Evolutionary conservation across 2,797 vertebrate genomes (phyloP), one percentile per base, ranked within the genome.

Genomic region (Lutjanus campechanus): DNA sequence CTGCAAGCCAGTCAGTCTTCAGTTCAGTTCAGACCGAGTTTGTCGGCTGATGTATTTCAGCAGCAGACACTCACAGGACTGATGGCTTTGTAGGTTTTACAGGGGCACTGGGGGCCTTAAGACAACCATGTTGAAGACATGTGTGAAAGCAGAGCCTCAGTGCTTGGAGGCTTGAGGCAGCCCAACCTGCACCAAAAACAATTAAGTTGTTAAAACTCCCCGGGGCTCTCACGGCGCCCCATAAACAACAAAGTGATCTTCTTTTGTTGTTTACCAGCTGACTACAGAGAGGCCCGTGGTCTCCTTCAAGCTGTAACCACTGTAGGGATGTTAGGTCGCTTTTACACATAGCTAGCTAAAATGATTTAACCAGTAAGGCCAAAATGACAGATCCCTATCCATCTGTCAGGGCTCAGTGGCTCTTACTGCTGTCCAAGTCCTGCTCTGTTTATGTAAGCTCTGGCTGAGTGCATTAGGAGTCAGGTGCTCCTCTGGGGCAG

Each of bases 181-280:
- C 63, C 62, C 85, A 84, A 89, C 82, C 89, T 85, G 78, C 78
- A 73, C 88, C 77, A 22, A 82, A 90, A 91, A 91, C 91, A 85
- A 88, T 92, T 80, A 90, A 73, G 89, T 54, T 78, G 90, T 92
- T 91, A 84, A 92, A 88, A 63, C 76, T 84, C 84, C 82, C 83
- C 8, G 1, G 77, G 85, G 90, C 77, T 80, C 81, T 70, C 68
- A 11, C 15, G 61, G 78, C 3, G 71, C 77, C 77, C 87, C 77
- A 79, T 89, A 90, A 93, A 93, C 88, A 92, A 91, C 89, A 91
- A 90, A 91, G 87, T 71, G 75, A 81, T 76, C 73, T 76, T 87
- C 80, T 87, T 90, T 86, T 92, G 82, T 89, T 91, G 89, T 90
- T 82, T 91, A 83, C 77, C 73, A 79, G 73, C 77, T 67, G 79